Base-by-base conservation (phyloP, 2,113 vertebrate species). In the Plecturocebus donacophilus region DNA sequence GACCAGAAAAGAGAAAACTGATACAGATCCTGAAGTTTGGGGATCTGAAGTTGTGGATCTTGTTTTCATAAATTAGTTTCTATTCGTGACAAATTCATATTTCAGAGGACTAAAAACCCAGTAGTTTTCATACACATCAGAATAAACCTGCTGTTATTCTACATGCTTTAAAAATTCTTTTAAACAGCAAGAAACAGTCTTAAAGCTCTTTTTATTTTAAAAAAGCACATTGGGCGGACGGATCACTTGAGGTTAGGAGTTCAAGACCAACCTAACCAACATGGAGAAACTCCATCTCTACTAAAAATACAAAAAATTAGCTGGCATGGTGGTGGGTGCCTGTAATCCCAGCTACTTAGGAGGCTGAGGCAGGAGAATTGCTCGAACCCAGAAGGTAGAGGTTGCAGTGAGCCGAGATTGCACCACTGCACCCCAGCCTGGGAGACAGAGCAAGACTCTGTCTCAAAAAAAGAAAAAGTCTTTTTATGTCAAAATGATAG, bases 111-210 rank as follows among this genome's bases (percentile, higher is more conserved):
- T 70, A 56, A 96, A 93, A 87, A 83, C 70, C 30, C 54, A 96
- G 54, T 73, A 76, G 76, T 90, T 96, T 93, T 94, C 80, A 90
- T 97, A 97, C 93, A 96, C 92, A 76, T 96, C 95, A 98, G 91
- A 76, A 76, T 79, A 83, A 92, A 54, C 47, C 94, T 81, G 87
- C 96, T 97, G 80, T 96, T 96, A 95, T 70, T 93, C 90, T 93
- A 42, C 89, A 95, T 87, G 87, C 73, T 95, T 93, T 92, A 86
- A 42, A 56, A 83, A 80, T 83, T 83, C 8, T 75, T 97, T 95
- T 81, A 95, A 93, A 90, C 90, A 92, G 92, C 90, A 97, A 97
- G 52, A 82, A 96, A 79, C 32, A 12, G n/a, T 76, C 77, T 94
- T 93, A 77, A 66, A 77, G 93, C 82, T 27, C 35, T 81, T 93